These are phyloP conservation scores for Conopomorpha cramerella DNA, from an alignment of 1,140 invertebrate species.

Conservation along the genomic window DNA sequence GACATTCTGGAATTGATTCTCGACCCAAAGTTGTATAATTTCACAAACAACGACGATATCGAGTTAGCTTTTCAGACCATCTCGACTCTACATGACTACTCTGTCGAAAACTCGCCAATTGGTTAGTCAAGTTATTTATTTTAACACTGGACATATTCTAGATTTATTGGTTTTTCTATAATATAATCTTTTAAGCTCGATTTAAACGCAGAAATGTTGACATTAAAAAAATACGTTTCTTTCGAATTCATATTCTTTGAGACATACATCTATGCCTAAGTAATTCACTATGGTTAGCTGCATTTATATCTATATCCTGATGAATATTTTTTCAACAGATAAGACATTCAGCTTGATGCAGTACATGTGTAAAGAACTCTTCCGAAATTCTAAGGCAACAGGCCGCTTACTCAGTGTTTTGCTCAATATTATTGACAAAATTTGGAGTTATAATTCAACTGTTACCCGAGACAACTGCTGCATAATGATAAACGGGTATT, in stretches of 20 bases:
- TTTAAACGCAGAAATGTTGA: no score
- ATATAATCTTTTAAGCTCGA: no score
- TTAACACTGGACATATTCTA: no score
- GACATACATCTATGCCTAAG: no score
- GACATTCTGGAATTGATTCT: constrained; percentile 32
- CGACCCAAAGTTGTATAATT: constrained; percentile 28
- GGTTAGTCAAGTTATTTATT: constrained; percentile 19
- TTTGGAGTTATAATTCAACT: constrained; percentile 17
- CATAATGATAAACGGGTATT: constrained; percentile 40
- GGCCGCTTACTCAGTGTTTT: constrained; percentile 20
- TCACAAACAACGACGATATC: constrained; percentile 16
- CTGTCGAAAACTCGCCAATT: constrained; percentile 18
- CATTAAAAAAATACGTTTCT: no score
- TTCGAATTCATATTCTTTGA: no score
- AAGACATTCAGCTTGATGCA: constrained; percentile 32
- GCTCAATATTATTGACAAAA: constrained; percentile 17
- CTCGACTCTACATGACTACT: constrained; percentile 17
- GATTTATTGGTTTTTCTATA: no score
- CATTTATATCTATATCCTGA: no score
- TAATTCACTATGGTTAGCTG: no score
- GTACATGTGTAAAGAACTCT: constrained; percentile 30
- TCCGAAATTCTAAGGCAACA: constrained; percentile 25
- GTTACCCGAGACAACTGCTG: constrained; percentile 29
- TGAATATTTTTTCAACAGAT: no score
- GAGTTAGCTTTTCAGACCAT: constrained; percentile 27